These are phyloP conservation scores for Willisornis vidua DNA, from an alignment of 2,113 vertebrate species.

Conservation along the genomic window DNA sequence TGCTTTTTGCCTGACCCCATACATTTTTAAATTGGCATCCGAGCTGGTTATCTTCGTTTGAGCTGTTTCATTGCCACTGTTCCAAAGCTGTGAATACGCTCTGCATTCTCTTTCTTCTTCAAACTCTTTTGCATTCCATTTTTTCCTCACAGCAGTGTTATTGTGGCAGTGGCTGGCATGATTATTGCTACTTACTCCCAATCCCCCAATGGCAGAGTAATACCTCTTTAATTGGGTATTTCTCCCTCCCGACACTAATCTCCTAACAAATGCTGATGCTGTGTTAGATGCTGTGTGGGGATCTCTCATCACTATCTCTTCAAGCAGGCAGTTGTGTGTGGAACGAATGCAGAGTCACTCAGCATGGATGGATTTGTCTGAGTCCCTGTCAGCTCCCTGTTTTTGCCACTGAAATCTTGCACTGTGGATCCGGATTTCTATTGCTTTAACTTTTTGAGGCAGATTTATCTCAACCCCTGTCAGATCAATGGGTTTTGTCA, in stretches of 20 bases:
- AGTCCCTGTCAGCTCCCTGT: constrained; percentile 53
- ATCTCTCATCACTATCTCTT: constrained; percentile 63
- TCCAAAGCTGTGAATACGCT: background rate
- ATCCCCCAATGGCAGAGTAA: constrained; percentile 45
- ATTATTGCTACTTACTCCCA: constrained; percentile 43
- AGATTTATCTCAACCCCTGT: constrained; percentile 62
- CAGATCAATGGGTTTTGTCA: constrained; percentile 60
- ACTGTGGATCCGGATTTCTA: constrained; percentile 32
- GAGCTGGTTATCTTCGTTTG: constrained; percentile 18
- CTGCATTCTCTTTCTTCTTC: constrained; percentile 33
- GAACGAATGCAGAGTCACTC: constrained; percentile 53
- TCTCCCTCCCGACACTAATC: constrained; percentile 61
- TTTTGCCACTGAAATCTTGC: constrained; percentile 60
- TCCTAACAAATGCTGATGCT: constrained; percentile 49
- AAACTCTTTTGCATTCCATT: constrained; percentile 10
- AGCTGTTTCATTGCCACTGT: background rate
- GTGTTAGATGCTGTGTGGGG: constrained; percentile 59
- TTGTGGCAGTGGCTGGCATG: constrained; percentile 32
- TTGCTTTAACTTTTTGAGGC: constrained; percentile 52
- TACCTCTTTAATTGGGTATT: constrained; percentile 65
- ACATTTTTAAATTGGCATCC: constrained; percentile 15
- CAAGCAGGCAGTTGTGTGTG: constrained; percentile 49
- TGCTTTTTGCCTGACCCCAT: constrained; percentile 1
- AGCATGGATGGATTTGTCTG: constrained; percentile 63
- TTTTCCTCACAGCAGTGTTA: background rate